These are phyloP conservation scores for Drosophila cyrtoloma DNA, from an alignment of 2,888 invertebrate species.

Conservation along the genomic window DNA sequence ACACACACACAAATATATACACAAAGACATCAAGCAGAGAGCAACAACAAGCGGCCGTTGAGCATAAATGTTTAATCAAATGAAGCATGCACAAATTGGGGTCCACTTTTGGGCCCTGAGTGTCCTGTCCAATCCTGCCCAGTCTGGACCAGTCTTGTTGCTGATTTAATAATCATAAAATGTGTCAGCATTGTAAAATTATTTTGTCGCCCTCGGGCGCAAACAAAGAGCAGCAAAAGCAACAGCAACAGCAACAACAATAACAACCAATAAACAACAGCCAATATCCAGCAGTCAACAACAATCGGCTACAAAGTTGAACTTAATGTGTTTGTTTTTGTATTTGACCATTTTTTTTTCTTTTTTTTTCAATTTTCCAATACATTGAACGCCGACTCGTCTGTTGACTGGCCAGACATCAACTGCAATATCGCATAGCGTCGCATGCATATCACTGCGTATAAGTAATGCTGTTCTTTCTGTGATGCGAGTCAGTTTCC, in stretches of 20 bases:
- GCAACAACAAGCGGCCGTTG: slow-evolving; percentile 48
- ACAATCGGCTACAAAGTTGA: slow-evolving; percentile 54
- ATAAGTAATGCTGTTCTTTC: slow-evolving; percentile 61
- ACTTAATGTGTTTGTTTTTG: slow-evolving; percentile 68
- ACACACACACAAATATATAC: neutral
- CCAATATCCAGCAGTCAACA: slow-evolving; percentile 42
- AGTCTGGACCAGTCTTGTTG: slow-evolving; percentile 35
- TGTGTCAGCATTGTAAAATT: slow-evolving; percentile 80
- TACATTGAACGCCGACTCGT: slow-evolving; percentile 64
- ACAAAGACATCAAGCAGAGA: slow-evolving; percentile 22
- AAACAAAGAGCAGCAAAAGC: slow-evolving; percentile 51
- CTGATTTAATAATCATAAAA: slow-evolving; percentile 81
- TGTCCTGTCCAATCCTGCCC: slow-evolving; percentile 33
- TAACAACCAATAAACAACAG: slow-evolving; percentile 16
- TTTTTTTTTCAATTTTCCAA: slow-evolving; percentile 70
- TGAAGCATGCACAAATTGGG: slow-evolving; percentile 80
- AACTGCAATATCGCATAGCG: slow-evolving; percentile 33
- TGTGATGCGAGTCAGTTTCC: slow-evolving; percentile 53
- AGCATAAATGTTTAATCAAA: slow-evolving; percentile 80
- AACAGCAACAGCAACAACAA: slow-evolving; percentile 27
- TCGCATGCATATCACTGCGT: slow-evolving; percentile 59
- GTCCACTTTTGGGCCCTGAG: slow-evolving; percentile 57
- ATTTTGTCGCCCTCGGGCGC: slow-evolving; percentile 69
- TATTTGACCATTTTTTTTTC: slow-evolving; percentile 43
- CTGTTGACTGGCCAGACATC: slow-evolving; percentile 27